Percentiles rank a stretch among this genome's conserved stretches.
Evolutionary conservation across 2,797 vertebrate species (phyloP).

Genomic region (Typhlichthys subterraneus): DNA sequence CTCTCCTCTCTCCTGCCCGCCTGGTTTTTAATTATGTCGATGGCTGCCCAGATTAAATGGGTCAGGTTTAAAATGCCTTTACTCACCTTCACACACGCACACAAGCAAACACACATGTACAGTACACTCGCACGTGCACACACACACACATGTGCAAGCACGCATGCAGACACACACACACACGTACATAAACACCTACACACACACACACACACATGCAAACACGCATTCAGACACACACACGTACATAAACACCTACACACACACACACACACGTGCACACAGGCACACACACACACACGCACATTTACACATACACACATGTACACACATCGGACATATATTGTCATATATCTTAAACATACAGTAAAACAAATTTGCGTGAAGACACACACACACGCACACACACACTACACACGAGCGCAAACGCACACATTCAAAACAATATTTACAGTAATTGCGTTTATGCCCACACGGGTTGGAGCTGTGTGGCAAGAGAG

Average conservation of each 20-base stretch:
- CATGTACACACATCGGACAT: too few species aligned
- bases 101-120: slow-evolving; percentile 29
- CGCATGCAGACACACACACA: slow-evolving; percentile 6
- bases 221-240: too few species aligned
- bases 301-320: neutral
- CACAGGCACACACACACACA: slow-evolving; percentile 20
- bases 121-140: slow-evolving; percentile 32
- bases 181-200: neutral
- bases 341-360: neutral
- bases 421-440: slow-evolving; percentile 21
- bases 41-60: slow-evolving; percentile 76
- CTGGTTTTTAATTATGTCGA: slow-evolving; percentile 84
- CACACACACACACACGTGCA: neutral
- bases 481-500: neutral
- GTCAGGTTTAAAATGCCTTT: slow-evolving; percentile 71
- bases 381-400: slow-evolving; percentile 33
- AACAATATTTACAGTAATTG: slow-evolving; percentile 2
- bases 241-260: too few species aligned
- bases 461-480: neutral
- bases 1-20: slow-evolving; percentile 63
- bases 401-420: slow-evolving; percentile 18
- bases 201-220: slow-evolving; percentile 4
- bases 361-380: neutral
- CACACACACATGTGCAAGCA: slow-evolving; percentile 28
- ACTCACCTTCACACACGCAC: slow-evolving; percentile 55